Evolutionary conservation across 2,113 vertebrate species (phyloP).

Genomic region (Anolis carolinensis): DNA sequence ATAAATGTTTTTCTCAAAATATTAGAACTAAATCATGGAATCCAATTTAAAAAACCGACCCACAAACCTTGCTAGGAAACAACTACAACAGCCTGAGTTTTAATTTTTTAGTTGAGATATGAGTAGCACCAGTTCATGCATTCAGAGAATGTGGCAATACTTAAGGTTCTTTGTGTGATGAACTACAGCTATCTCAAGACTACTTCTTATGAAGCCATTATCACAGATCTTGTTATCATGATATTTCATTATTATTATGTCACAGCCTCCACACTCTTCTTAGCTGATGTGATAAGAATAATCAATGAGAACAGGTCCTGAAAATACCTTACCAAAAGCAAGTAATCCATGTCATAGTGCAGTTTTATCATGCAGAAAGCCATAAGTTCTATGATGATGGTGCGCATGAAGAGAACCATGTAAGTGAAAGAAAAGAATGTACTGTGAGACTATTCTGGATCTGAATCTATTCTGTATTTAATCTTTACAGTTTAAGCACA

Average conservation of each 20-base stretch:
- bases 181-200: background rate
- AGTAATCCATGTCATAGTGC: background rate
- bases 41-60: background rate
- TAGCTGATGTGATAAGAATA: constrained; percentile 17
- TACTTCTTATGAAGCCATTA: constrained; percentile 21
- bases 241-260: constrained; percentile 18
- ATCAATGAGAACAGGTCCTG: background rate
- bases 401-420: background rate
- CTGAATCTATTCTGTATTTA: background rate
- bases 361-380: background rate
- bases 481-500: background rate
- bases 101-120: background rate
- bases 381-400: background rate
- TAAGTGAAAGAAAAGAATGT: background rate
- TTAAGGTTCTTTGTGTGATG: constrained; percentile 3
- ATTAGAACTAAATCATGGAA: background rate
- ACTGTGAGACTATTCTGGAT: background rate
- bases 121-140: background rate
- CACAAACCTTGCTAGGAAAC: background rate
- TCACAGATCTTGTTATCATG: constrained; percentile 19
- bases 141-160: background rate
- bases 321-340: background rate
- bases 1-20: background rate
- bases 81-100: background rate
- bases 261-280: background rate